Evolutionary conservation across 2,888 invertebrate genomes (phyloP).

Genomic region (Drosophila nr. medialis): DNA sequence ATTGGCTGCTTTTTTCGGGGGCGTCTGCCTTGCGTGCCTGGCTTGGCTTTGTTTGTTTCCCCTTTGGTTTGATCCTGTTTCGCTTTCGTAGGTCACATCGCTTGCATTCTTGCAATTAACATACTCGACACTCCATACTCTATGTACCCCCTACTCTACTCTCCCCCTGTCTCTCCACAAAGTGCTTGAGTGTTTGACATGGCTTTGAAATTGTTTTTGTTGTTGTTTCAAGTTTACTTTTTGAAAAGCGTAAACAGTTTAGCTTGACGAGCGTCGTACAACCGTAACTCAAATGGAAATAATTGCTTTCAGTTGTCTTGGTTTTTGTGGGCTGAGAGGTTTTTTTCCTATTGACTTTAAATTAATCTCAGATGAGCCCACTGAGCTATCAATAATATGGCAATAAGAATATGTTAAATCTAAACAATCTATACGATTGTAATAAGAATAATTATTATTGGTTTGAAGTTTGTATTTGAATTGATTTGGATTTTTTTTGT

Average conservation of each 20-base stretch:
- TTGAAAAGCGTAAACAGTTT: slow-evolving; percentile 64
- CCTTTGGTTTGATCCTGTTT: slow-evolving; percentile 23
- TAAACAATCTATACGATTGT: not conserved
- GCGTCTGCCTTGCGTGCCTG: slow-evolving; percentile 40
- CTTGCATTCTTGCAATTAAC: slow-evolving; percentile 69
- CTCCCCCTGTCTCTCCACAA: not conserved
- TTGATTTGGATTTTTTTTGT: not conserved
- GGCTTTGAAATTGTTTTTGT: slow-evolving; percentile 62
- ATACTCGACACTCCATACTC: slow-evolving; percentile 61
- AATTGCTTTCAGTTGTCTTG: slow-evolving; percentile 35
- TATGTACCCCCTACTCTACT: slow-evolving; percentile 4
- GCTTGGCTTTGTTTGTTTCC: slow-evolving; percentile 1
- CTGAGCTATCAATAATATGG: not conserved
- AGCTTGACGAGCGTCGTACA: slow-evolving; percentile 40
- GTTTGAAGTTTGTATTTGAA: not conserved
- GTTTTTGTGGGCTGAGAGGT: not conserved
- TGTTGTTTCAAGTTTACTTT: slow-evolving; percentile 45
- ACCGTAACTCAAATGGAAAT: slow-evolving; percentile 56
- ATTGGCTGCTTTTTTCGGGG: slow-evolving; percentile 66
- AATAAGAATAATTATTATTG: not conserved
- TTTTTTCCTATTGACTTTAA: slow-evolving; percentile 16
- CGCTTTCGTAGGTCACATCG: slow-evolving; percentile 56
- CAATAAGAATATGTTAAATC: not conserved
- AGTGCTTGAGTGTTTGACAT: slow-evolving; percentile 47
- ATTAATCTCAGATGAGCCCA: slow-evolving; percentile 21